Conservation (phyloP, 1,140 invertebrate genomes). For the Rhizoglyphus robini region DNA sequence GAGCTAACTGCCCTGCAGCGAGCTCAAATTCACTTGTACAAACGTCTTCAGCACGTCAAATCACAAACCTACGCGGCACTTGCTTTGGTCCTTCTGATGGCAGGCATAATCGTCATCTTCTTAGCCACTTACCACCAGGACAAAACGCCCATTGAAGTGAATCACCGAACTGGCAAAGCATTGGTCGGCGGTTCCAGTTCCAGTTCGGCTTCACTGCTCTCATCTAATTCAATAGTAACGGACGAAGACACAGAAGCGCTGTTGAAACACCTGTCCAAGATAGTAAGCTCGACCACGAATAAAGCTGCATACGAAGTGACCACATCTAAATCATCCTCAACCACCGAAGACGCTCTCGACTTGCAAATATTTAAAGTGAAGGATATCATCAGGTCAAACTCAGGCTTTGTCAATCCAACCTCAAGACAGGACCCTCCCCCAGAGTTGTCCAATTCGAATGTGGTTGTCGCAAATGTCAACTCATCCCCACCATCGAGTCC, state of each 20-base stretch:
- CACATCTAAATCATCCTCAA: background rate
- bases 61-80: background rate
- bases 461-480: no score
- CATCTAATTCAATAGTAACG: background rate
- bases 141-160: background rate
- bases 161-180: slow-evolving; percentile 3
- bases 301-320: background rate
- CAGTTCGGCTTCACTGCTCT: background rate
- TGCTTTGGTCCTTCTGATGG: background rate
- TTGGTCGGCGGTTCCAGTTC: background rate
- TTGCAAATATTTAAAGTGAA: no score
- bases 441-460: no score
- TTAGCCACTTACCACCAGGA: background rate
- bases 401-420: no score
- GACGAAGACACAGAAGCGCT: background rate
- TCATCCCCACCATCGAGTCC: no score
- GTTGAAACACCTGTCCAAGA: background rate
- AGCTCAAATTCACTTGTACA: slow-evolving; percentile 1
- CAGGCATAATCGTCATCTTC: background rate
- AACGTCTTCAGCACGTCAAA: slow-evolving; percentile 3
- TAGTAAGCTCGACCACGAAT: background rate
- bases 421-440: no score
- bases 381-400: no score
- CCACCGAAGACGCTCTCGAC: background rate
- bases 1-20: background rate